phyloP scores from a whole-genome alignment of 1,140 invertebrate genomes.

The Pseudomyrmex pallidus region DNA sequence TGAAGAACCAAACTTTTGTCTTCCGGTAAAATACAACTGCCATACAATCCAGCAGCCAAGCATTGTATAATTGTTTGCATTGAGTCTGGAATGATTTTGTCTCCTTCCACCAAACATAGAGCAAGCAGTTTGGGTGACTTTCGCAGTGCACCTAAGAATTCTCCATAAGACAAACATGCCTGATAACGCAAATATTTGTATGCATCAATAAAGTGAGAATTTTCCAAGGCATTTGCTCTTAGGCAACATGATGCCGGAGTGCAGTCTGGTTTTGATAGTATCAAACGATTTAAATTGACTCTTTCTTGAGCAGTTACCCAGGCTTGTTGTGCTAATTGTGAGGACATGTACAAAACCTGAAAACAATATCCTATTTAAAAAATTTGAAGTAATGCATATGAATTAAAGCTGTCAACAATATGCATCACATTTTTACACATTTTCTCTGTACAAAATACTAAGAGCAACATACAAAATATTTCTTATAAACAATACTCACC shows the following conservation, averaged over 20 bases:
- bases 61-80: constrained; percentile 90
- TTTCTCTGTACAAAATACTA: too few species aligned
- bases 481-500: constrained; percentile 80
- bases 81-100: constrained; percentile 87
- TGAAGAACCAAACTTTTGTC: constrained; percentile 93
- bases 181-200: constrained; percentile 94
- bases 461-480: neutral
- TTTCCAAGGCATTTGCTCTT: constrained; percentile 91
- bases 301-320: constrained; percentile 96
- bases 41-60: constrained; percentile 93
- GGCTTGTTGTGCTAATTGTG: constrained; percentile 90
- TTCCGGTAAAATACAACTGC: constrained; percentile 91
- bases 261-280: constrained; percentile 90
- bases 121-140: constrained; percentile 93
- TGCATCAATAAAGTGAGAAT: constrained; percentile 93
- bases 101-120: constrained; percentile 91
- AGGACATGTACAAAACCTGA: constrained; percentile 87
- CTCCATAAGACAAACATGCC: constrained; percentile 91
- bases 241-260: constrained; percentile 91
- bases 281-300: constrained; percentile 92
- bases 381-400: neutral
- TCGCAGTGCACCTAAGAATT: constrained; percentile 91
- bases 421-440: too few species aligned
- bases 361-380: constrained; percentile 39
- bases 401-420: neutral